phyloP scores from a whole-genome alignment of 2,113 vertebrate species.

The Penelope pileata region DNA sequence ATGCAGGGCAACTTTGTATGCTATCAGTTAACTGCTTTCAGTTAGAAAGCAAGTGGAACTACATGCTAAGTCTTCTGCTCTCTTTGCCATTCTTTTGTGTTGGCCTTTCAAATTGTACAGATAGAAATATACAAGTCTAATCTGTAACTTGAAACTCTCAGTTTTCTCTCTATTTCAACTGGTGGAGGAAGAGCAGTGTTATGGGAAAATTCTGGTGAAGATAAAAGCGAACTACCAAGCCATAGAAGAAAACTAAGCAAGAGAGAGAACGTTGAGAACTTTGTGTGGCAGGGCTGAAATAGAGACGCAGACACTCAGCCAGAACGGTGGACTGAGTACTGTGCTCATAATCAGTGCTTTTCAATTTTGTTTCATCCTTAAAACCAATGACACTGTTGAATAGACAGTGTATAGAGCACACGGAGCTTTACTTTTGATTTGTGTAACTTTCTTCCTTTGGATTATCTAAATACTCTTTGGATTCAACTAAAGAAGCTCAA shows the following conservation, averaged over 20 bases:
- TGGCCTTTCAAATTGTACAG: not conserved
- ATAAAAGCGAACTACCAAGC: not conserved
- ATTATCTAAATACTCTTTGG: not conserved
- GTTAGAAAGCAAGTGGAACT: not conserved
- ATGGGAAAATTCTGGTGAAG: not conserved
- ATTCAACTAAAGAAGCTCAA: not conserved
- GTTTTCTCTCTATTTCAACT: not conserved
- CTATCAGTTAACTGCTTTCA: not conserved
- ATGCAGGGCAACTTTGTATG: rapidly evolving
- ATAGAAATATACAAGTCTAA: not conserved
- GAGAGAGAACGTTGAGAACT: too few relatives aligned
- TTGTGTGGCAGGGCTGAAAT: not conserved
- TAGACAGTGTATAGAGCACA: not conserved
- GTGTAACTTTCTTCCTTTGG: not conserved
- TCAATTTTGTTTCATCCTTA: not conserved
- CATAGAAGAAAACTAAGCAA: not conserved
- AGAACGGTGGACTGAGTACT: not conserved
- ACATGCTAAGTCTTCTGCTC: not conserved
- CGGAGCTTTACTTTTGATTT: not conserved
- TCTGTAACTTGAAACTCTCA: not conserved
- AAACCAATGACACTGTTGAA: not conserved
- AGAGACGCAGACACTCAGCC: not conserved
- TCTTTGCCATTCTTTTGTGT: not conserved
- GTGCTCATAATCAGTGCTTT: not conserved
- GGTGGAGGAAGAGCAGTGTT: not conserved